These are phyloP conservation scores for Orbicella faveolata DNA, from an alignment of 64 coral and sea anemone species.

Conservation along the genomic window DNA sequence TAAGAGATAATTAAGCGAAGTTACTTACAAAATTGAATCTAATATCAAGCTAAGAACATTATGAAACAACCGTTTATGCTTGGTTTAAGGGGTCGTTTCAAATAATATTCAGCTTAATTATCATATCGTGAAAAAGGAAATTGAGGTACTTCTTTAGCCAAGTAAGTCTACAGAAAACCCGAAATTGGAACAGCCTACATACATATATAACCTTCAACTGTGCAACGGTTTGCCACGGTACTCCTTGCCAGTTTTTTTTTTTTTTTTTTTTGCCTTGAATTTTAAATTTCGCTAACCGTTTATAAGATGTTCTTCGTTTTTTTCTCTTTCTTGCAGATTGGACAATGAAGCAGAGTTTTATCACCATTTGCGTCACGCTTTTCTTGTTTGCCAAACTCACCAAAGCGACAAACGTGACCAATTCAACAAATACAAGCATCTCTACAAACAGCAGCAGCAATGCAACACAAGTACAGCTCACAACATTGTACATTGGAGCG, in stretches of 20 bases:
- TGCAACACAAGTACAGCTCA: not conserved
- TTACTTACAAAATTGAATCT: no score
- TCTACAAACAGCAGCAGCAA: conserved; percentile 9
- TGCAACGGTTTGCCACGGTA: no score
- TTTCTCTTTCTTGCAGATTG: not conserved
- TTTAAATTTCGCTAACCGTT: not conserved
- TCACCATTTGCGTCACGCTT: not conserved
- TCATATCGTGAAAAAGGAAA: no score
- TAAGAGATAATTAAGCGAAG: no score
- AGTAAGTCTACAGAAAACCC: no score
- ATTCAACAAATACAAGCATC: not conserved
- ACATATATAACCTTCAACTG: no score
- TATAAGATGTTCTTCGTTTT: not conserved
- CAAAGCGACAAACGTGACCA: not conserved
- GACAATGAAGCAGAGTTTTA: conserved; percentile 1
- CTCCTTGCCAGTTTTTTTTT: not conserved
- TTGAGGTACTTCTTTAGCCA: no score
- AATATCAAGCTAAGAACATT: no score
- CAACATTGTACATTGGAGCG: conserved; percentile 57
- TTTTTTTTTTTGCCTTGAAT: not conserved
- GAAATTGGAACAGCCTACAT: no score
- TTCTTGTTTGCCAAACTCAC: not conserved
- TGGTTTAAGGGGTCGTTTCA: no score
- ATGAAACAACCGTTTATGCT: no score
- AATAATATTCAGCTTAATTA: no score